phyloP scores from a whole-genome alignment of 1,140 invertebrate species.

The Rhizoglyphus robini region DNA sequence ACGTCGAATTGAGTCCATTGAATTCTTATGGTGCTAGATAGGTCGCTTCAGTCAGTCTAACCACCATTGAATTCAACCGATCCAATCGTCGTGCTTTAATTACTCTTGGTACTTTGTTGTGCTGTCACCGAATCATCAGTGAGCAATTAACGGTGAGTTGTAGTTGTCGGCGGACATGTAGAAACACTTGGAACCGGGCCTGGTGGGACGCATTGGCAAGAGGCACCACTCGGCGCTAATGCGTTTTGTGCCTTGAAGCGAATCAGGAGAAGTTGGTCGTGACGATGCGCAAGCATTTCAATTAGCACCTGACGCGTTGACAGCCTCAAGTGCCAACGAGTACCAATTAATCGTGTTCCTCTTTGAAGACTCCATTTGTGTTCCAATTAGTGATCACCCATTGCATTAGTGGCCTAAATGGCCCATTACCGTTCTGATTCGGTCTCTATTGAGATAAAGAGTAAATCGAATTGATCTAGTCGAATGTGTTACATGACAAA shows the following conservation, averaged over 20 bases:
- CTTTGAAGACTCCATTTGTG: not conserved
- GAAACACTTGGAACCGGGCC: too few species aligned
- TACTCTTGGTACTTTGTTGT: too few species aligned
- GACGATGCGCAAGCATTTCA: too few species aligned
- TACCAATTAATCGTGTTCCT: constrained; percentile 1
- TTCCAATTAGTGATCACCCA: not conserved
- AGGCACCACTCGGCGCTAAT: too few species aligned
- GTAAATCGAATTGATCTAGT: too few species aligned
- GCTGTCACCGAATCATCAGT: too few species aligned
- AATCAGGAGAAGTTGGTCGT: too few species aligned
- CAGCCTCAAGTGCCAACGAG: not conserved
- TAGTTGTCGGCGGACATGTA: too few species aligned
- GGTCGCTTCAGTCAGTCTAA: not conserved
- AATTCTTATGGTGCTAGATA: constrained; percentile 9
- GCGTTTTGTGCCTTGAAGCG: not conserved
- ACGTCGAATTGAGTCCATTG: not conserved
- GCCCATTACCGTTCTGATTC: not conserved
- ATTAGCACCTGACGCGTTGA: not conserved
- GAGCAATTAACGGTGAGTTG: too few species aligned
- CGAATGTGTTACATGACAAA: too few species aligned
- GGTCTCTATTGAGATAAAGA: too few species aligned
- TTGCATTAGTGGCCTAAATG: not conserved
- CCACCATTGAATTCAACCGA: constrained; percentile 14
- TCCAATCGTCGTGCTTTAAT: not conserved
- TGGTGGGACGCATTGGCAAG: too few species aligned